These are phyloP conservation scores for Hylia prasina DNA, from an alignment of 2,113 vertebrate genomes.

Conservation along the genomic window DNA sequence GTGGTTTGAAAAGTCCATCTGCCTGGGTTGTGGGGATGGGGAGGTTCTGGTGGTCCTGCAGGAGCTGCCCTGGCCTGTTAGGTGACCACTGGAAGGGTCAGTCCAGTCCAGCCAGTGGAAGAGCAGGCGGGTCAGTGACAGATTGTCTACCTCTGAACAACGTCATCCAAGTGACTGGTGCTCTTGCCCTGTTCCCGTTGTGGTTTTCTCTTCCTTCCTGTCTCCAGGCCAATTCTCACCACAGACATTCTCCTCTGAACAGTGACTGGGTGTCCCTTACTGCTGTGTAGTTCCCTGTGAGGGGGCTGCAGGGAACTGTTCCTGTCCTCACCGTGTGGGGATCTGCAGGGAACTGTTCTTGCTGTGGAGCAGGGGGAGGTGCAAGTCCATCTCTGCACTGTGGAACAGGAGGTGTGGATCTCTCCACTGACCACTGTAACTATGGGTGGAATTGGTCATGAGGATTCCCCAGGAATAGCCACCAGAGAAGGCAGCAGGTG, in stretches of 20 bases:
- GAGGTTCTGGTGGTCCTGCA: neutral
- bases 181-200: neutral
- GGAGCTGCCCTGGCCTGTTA: neutral
- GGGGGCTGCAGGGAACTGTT: neutral
- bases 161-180: neutral
- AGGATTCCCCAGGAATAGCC: neutral
- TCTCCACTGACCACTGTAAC: neutral
- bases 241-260: fast-evolving
- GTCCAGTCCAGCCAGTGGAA: neutral
- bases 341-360: neutral
- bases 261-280: neutral
- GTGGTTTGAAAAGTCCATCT: neutral
- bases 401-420: neutral
- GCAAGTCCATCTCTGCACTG: neutral
- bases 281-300: fast-evolving
- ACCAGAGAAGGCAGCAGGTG: neutral
- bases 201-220: neutral
- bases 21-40: neutral
- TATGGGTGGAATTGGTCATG: neutral
- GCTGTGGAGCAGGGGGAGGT: neutral
- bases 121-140: fast-evolving
- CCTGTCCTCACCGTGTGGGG: neutral
- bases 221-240: neutral
- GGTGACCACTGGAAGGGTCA: neutral
- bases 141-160: neutral